Evolutionary conservation across 2,797 vertebrate species (phyloP), one percentile per base, ranked within the genome.

Genomic region (Fratercula arctica): DNA sequence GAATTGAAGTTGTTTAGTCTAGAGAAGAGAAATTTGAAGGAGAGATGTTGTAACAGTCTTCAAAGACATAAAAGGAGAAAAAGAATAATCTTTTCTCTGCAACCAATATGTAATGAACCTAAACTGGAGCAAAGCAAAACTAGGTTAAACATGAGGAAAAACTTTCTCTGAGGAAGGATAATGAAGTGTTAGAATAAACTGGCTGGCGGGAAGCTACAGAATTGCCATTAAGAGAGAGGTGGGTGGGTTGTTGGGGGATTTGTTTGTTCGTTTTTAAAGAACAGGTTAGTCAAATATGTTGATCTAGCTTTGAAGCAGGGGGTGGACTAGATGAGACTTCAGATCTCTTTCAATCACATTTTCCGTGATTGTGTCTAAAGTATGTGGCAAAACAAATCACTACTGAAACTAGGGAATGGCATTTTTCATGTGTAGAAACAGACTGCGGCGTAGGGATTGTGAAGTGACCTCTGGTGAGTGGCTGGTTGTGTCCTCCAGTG

Each of bases 101-200:
- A 68, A 29, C 60, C 48, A 77, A 2, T 63, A 2, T 41, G 53
- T 64, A 50, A 60, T 50, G 37, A 75, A 37, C 68, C 53, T 64
- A 68, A 95, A 91, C 18, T 74, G 73, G 53, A 91, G 73, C 82
- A 68, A 67, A 88, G 85, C 56, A 57, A 81, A 95, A 74, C 41
- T 78, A 45, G 53, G 87, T 91, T 97, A 89, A 72, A 64, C 19
- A 43, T 13, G 26, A 91, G 69, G 60, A 45, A 60, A 21, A 80
- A 4, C 31, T 41, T 93, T 16, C 23, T 85, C 45, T 83, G 69
- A 85, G 68, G 37, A 80, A 81, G n/a, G 48, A 50, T 53, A 75
- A 63, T 35, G 61, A 74, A 83, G 25, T 33, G 13, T 37, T 89
- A 41, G 33, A 85, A 80, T 68, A 26, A 89, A 64, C 9, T 41